Conservation (phyloP, 2,888 invertebrate genomes). For the Dendrolimus houi region DNA sequence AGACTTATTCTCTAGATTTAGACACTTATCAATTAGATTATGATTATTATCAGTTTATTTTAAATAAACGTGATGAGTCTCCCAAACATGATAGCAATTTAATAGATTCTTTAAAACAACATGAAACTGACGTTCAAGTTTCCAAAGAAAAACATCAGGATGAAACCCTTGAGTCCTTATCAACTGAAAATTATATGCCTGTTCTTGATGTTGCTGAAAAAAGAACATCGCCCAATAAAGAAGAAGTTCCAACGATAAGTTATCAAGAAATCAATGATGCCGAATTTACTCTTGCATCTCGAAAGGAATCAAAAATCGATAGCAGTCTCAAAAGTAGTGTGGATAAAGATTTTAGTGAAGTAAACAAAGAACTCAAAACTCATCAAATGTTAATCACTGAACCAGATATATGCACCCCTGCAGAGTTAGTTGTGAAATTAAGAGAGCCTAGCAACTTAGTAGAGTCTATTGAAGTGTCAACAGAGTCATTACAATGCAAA, state of each 20-base stretch:
- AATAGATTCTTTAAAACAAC: constrained; percentile 1
- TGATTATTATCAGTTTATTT: constrained; percentile 38
- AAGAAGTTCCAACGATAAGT: constrained; percentile 13
- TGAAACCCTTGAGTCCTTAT: too few relatives aligned
- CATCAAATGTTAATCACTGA: too few relatives aligned
- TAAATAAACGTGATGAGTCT: constrained; percentile 16
- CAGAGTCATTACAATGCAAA: too few relatives aligned
- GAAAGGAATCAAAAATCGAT: constrained; percentile 1
- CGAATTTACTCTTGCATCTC: constrained; percentile 22
- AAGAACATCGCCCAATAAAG: constrained; percentile 7
- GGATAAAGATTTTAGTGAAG: not conserved
- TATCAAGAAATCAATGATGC: constrained; percentile 32
- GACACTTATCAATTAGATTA: constrained; percentile 47
- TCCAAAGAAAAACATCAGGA: too few relatives aligned
- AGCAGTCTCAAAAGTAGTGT: constrained; percentile 2
- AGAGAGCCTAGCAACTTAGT: too few relatives aligned
- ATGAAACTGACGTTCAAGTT: not conserved
- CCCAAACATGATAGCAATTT: not conserved
- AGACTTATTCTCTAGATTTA: constrained; percentile 47
- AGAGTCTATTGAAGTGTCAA: too few relatives aligned
- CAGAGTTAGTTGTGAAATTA: too few relatives aligned
- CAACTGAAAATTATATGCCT: too few relatives aligned
- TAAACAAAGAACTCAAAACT: too few relatives aligned
- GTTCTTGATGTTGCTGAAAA: too few relatives aligned
- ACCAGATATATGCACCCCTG: too few relatives aligned